phyloP scores from a whole-genome alignment of 2,888 invertebrate genomes.

The Andrena flavipes region DNA sequence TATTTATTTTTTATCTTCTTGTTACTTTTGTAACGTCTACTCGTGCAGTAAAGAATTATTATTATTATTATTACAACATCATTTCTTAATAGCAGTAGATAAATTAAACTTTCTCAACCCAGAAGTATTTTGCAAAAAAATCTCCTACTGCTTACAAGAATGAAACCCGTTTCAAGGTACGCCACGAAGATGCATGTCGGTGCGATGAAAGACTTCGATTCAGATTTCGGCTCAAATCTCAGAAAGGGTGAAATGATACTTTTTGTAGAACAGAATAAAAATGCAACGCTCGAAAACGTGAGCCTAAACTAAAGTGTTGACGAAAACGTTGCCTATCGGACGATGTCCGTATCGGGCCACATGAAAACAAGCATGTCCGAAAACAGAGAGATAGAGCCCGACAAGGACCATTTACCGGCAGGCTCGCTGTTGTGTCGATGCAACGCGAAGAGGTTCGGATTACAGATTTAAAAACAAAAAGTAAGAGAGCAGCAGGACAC shows the following conservation, averaged over 20 bases:
- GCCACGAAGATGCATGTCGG: too few species aligned
- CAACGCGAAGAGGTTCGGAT: slow-evolving; percentile 44
- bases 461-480: slow-evolving; percentile 35
- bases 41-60: too few species aligned
- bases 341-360: slow-evolving; percentile 36
- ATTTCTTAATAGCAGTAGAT: too few species aligned
- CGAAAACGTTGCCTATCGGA: slow-evolving; percentile 65
- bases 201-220: too few species aligned
- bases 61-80: too few species aligned
- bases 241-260: slow-evolving; percentile 52
- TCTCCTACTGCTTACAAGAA: too few species aligned
- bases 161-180: too few species aligned
- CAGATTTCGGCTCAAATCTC: too few species aligned
- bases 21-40: too few species aligned
- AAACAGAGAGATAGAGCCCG: slow-evolving; percentile 71
- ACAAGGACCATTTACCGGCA: slow-evolving; percentile 60
- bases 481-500: neutral
- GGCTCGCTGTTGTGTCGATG: slow-evolving; percentile 54
- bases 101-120: too few species aligned
- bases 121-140: too few species aligned
- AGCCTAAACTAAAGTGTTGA: slow-evolving; percentile 64
- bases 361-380: slow-evolving; percentile 54
- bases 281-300: slow-evolving; percentile 54
- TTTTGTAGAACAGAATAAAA: slow-evolving; percentile 55
- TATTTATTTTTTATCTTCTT: too few species aligned